These are phyloP conservation scores for Conus ventricosus DNA, from an alignment of 1,140 invertebrate genomes.

Conservation along the genomic window DNA sequence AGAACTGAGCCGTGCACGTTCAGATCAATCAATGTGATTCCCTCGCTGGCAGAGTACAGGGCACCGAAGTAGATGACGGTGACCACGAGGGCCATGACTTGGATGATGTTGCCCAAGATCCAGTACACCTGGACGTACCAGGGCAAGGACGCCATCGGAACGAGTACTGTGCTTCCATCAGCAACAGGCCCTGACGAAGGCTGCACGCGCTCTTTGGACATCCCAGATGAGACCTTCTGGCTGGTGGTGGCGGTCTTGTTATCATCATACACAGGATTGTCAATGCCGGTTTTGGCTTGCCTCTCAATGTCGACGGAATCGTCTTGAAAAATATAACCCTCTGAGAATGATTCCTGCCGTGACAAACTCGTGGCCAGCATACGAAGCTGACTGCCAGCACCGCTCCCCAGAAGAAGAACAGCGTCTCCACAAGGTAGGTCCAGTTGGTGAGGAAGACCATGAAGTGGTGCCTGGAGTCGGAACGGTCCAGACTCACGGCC, in stretches of 20 bases:
- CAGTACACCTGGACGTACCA: conserved; percentile 60
- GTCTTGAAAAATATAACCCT: background rate
- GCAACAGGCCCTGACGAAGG: background rate
- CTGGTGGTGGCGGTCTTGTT: background rate
- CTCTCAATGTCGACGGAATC: background rate
- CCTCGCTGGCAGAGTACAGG: conserved; percentile 42
- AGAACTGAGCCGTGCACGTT: conserved; percentile 60
- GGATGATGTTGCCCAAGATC: conserved; percentile 53
- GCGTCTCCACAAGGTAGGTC: conserved; percentile 46
- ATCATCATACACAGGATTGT: background rate
- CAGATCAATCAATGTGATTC: conserved; percentile 23
- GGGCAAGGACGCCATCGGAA: background rate
- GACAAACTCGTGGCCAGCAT: background rate
- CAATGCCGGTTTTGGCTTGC: background rate
- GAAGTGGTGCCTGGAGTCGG: conserved; percentile 6
- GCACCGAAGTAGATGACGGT: conserved; percentile 59
- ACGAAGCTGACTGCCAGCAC: background rate
- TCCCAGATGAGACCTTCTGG: no score
- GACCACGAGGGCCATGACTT: conserved; percentile 47
- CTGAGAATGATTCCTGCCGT: background rate
- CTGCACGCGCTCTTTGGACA: background rate
- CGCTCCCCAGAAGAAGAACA: conserved; percentile 32
- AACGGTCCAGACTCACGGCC: background rate
- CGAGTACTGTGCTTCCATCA: background rate
- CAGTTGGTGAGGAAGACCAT: conserved; percentile 54